These are phyloP conservation scores for Drosophila nr. fundita DNA, from an alignment of 2,888 invertebrate genomes.

Conservation along the genomic window DNA sequence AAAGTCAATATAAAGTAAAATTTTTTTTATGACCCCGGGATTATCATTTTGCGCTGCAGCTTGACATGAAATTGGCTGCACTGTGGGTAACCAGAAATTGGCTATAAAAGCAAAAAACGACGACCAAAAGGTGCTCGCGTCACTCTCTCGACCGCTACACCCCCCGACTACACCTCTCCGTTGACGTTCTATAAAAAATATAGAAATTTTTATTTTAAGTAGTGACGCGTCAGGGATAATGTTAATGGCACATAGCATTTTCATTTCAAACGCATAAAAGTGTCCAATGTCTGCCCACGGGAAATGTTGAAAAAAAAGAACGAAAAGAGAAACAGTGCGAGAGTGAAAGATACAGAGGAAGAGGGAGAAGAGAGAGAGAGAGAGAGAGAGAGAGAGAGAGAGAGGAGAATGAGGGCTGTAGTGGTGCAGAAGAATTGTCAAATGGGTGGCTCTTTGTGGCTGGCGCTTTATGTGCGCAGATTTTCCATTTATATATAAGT, in stretches of 20 bases:
- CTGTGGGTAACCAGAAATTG: slow-evolving; percentile 79
- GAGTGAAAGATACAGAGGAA: not conserved
- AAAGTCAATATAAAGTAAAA: slow-evolving; percentile 81
- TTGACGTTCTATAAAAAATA: slow-evolving; percentile 64
- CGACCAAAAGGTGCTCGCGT: slow-evolving; percentile 70
- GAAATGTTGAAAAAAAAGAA: slow-evolving; percentile 52
- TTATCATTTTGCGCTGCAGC: slow-evolving; percentile 79
- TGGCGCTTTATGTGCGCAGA: slow-evolving; percentile 69
- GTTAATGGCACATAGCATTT: slow-evolving; percentile 81
- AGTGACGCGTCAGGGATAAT: slow-evolving; percentile 81
- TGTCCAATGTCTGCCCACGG: slow-evolving; percentile 60
- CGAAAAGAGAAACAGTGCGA: not conserved
- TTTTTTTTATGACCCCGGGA: slow-evolving; percentile 79
- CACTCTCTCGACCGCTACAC: not conserved
- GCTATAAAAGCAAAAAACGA: slow-evolving; percentile 72
- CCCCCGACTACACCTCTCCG: not conserved
- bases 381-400: not conserved
- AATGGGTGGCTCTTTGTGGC: slow-evolving; percentile 58
- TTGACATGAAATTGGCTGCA: slow-evolving; percentile 79
- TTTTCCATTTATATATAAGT: slow-evolving; percentile 50
- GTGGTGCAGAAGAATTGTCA: slow-evolving; percentile 49
- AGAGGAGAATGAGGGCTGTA: slow-evolving; percentile 16
- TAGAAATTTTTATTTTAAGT: slow-evolving; percentile 81
- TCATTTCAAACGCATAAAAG: slow-evolving; percentile 79
- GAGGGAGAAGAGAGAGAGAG: not conserved